phyloP scores from a whole-genome alignment of 1,140 invertebrate genomes.

The Leptonema lineaticorne region DNA sequence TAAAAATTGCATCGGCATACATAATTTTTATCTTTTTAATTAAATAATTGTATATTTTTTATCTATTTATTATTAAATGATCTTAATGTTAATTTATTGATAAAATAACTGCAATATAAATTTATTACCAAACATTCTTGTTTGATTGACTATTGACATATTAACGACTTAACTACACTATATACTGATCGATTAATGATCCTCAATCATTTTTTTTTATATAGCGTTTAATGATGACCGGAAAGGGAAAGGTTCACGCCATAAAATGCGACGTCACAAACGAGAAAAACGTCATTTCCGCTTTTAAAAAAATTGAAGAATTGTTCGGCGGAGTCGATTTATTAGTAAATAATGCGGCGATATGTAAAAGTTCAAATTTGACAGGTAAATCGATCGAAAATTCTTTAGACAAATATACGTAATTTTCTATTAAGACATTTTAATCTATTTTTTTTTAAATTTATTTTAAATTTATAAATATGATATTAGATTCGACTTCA shows the following conservation, averaged over 20 bases:
- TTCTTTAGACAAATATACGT: not conserved
- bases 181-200: too few relatives aligned
- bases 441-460: not conserved
- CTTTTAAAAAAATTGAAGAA: slow-evolving; percentile 56
- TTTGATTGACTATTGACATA: too few relatives aligned
- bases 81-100: too few relatives aligned
- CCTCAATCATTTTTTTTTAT: not conserved
- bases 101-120: too few relatives aligned
- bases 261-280: slow-evolving; percentile 60
- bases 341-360: slow-evolving; percentile 60
- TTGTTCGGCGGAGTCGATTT: slow-evolving; percentile 60
- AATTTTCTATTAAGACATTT: not conserved
- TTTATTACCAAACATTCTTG: too few relatives aligned
- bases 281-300: slow-evolving; percentile 56
- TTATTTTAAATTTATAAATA: not conserved
- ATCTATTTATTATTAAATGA: too few relatives aligned
- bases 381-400: slow-evolving; percentile 13
- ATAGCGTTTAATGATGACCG: not conserved
- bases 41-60: too few relatives aligned
- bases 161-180: too few relatives aligned
- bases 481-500: slow-evolving; percentile 22
- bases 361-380: not conserved
- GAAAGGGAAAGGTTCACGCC: slow-evolving; percentile 43
- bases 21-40: too few relatives aligned
- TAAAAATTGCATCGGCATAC: too few relatives aligned